phyloP scores from a whole-genome alignment of 2,797 vertebrate genomes.

The Neosilurus hyrtlii region DNA sequence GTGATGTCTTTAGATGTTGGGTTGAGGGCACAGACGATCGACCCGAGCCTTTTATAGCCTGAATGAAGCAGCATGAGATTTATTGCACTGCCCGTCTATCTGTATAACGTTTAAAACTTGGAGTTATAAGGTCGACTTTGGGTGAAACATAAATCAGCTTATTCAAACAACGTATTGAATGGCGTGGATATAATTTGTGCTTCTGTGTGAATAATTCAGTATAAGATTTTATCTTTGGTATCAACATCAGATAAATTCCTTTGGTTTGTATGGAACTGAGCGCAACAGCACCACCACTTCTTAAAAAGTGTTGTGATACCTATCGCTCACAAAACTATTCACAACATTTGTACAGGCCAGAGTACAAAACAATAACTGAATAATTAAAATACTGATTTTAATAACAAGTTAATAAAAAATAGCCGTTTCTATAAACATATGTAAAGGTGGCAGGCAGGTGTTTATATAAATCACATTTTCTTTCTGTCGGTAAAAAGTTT shows the following conservation, averaged over 20 bases:
- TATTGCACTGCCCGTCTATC: background rate
- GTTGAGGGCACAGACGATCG: background rate
- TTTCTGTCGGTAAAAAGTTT: too few relatives aligned
- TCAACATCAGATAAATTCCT: background rate
- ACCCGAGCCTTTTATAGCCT: background rate
- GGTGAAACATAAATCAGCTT: background rate
- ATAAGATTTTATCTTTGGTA: background rate
- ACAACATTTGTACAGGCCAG: too few relatives aligned
- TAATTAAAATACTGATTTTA: too few relatives aligned
- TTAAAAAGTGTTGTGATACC: background rate
- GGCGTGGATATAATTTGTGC: background rate
- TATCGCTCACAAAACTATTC: too few relatives aligned
- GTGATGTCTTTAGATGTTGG: background rate
- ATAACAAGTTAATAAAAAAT: too few relatives aligned
- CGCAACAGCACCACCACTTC: background rate
- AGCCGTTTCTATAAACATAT: too few relatives aligned
- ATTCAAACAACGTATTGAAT: background rate
- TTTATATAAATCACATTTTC: too few relatives aligned
- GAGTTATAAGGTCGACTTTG: background rate
- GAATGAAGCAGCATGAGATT: background rate
- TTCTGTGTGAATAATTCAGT: background rate
- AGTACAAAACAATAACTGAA: too few relatives aligned
- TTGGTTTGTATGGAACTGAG: background rate
- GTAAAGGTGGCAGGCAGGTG: too few relatives aligned
- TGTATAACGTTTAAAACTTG: background rate